A percentile compares a stretch with the other conserved stretches of the same genome.
These are phyloP conservation scores for Tyrannus savana DNA, from an alignment of 2,113 vertebrate genomes.

Conservation along the genomic window DNA sequence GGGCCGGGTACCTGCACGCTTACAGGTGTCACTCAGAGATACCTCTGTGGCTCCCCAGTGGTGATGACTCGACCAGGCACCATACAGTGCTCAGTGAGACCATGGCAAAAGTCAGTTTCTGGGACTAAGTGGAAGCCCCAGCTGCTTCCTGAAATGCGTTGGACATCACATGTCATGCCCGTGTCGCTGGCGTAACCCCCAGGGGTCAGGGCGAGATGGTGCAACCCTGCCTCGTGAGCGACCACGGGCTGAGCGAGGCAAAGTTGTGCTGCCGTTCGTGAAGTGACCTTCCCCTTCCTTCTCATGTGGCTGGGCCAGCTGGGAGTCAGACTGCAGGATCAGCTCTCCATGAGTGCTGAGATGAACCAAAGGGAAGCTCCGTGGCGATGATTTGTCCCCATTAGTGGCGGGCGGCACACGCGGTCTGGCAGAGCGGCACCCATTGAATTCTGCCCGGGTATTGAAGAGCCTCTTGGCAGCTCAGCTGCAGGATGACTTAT, in stretches of 20 bases:
- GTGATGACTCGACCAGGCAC: neutral
- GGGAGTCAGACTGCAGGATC: neutral
- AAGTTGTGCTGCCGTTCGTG: neutral
- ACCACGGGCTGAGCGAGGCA: neutral
- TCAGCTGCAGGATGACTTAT: neutral
- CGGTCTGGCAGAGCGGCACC: neutral
- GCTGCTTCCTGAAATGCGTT: neutral
- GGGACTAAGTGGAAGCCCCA: neutral
- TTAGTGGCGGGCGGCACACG: rapidly evolving
- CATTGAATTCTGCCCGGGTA: neutral
- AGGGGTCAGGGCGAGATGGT: neutral
- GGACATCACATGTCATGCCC: rapidly evolving
- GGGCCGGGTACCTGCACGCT: neutral
- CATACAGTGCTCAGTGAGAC: neutral
- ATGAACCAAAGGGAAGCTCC: neutral
- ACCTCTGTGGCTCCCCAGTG: neutral
- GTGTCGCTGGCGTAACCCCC: rapidly evolving
- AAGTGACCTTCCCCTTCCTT: neutral
- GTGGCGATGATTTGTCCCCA: neutral
- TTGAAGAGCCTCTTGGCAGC: neutral
- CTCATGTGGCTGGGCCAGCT: neutral
- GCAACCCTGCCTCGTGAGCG: neutral
- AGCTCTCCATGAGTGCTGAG: neutral
- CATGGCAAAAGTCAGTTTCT: neutral
- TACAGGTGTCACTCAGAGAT: neutral